Percentiles rank a stretch among this genome's conserved stretches.
Evolutionary conservation across 2,888 invertebrate species (phyloP).

Genomic region (Nomada hirtipes): DNA sequence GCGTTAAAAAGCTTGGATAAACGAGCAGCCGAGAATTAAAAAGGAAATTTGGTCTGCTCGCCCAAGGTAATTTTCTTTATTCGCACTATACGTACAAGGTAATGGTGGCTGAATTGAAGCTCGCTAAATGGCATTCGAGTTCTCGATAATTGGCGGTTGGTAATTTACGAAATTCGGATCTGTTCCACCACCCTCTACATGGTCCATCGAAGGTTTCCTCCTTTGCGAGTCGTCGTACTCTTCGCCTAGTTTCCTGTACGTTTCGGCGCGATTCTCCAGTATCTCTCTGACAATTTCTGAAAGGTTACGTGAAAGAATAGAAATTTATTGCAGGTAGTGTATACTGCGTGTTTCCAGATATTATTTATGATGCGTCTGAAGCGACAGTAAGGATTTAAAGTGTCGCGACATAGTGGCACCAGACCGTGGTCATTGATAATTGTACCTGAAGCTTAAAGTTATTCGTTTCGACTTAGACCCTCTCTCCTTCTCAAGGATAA

Average conservation of each 20-base stretch:
- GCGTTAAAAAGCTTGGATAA: slow-evolving; percentile 60
- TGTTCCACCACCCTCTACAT: slow-evolving; percentile 73
- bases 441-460: slow-evolving; percentile 44
- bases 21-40: not conserved
- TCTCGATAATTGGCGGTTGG: slow-evolving; percentile 52
- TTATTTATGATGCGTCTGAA: slow-evolving; percentile 19
- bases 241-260: slow-evolving; percentile 85
- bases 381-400: not conserved
- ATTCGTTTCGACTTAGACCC: slow-evolving; percentile 9
- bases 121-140: slow-evolving; percentile 52
- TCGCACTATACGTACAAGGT: slow-evolving; percentile 16
- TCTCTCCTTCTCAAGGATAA: not conserved
- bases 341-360: not conserved
- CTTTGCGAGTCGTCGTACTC: slow-evolving; percentile 77
- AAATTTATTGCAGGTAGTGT: not conserved
- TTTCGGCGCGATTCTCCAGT: slow-evolving; percentile 90
- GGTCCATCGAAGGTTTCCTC: slow-evolving; percentile 51
- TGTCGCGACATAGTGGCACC: slow-evolving; percentile 67
- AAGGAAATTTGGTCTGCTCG: not conserved
- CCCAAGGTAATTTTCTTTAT: not conserved
- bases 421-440: slow-evolving; percentile 25
- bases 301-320: not conserved
- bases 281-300: slow-evolving; percentile 92
- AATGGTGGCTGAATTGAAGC: not conserved
- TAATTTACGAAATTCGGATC: slow-evolving; percentile 64